These are phyloP conservation scores for Jordanella pulchra DNA, from an alignment of 2,797 vertebrate genomes.

Conservation along the genomic window DNA sequence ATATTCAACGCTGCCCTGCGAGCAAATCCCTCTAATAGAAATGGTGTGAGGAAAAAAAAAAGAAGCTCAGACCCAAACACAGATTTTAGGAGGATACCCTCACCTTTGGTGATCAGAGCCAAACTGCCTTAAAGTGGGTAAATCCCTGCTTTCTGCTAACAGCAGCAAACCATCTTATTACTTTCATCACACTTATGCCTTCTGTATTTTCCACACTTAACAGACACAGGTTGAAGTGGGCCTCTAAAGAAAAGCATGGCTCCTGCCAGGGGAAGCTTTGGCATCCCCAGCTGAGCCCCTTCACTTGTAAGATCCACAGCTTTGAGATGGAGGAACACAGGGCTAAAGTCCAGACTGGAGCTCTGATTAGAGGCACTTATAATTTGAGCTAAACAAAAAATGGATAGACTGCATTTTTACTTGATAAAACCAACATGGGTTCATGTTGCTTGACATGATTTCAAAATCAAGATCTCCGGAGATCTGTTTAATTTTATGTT, in stretches of 20 bases:
- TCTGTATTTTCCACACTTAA: constrained; percentile 1
- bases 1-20: too few species aligned
- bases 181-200: constrained; percentile 59
- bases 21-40: too few species aligned
- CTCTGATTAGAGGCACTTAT: constrained; percentile 19
- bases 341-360: constrained; percentile 7
- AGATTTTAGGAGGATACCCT: constrained; percentile 7
- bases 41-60: too few species aligned
- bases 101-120: constrained; percentile 2
- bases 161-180: constrained; percentile 60
- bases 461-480: neutral
- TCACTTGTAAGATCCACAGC: constrained; percentile 19
- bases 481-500: neutral
- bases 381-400: constrained; percentile 10
- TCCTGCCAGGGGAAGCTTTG: constrained; percentile 45
- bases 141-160: constrained; percentile 20
- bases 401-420: constrained; percentile 4
- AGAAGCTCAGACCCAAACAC: neutral
- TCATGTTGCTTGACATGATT: neutral
- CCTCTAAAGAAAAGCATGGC: constrained; percentile 29
- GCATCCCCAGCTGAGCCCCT: constrained; percentile 54
- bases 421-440: constrained; percentile 15
- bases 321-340: neutral
- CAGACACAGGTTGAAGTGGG: constrained; percentile 50
- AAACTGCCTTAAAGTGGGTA: constrained; percentile 25